Evolutionary conservation across 2,113 vertebrate species (phyloP).

Genomic region (Mungos mungo): DNA sequence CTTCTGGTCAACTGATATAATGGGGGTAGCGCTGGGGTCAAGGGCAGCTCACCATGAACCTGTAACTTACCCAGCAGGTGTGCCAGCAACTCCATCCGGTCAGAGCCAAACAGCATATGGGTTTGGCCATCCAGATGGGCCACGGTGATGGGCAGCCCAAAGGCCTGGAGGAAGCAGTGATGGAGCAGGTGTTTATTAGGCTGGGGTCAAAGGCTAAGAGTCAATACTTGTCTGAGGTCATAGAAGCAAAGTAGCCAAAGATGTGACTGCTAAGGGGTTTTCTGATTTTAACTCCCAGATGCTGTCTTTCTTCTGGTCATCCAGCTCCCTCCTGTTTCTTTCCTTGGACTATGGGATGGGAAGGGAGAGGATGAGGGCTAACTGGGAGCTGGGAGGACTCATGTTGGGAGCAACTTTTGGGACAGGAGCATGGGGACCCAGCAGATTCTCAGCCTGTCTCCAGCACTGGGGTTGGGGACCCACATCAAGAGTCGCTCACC

Average conservation of each 20-base stretch:
- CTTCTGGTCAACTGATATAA: background rate
- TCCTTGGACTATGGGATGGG: background rate
- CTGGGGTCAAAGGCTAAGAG: background rate
- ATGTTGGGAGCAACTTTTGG: background rate
- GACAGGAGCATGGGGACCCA: background rate
- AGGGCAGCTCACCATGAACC: background rate
- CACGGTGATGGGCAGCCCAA: slow-evolving; percentile 91
- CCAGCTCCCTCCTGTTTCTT: background rate
- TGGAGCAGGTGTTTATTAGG: background rate
- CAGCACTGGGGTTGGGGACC: background rate
- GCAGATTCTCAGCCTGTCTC: background rate
- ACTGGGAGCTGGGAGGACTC: background rate
- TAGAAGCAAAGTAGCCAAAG: background rate
- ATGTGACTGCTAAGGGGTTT: background rate
- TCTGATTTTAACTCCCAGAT: background rate
- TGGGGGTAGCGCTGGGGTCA: background rate
- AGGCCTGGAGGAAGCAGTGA: slow-evolving; percentile 85
- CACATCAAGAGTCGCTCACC: slow-evolving; percentile 81
- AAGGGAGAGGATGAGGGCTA: background rate
- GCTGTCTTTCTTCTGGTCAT: background rate
- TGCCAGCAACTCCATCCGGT: slow-evolving; percentile 93
- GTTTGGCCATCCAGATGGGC: slow-evolving; percentile 87
- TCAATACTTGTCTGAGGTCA: background rate
- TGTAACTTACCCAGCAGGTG: slow-evolving; percentile 89
- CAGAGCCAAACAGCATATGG: slow-evolving; percentile 93